Evolutionary conservation across 2,888 invertebrate species (phyloP).

Genomic region (Invenusta paracnida): DNA sequence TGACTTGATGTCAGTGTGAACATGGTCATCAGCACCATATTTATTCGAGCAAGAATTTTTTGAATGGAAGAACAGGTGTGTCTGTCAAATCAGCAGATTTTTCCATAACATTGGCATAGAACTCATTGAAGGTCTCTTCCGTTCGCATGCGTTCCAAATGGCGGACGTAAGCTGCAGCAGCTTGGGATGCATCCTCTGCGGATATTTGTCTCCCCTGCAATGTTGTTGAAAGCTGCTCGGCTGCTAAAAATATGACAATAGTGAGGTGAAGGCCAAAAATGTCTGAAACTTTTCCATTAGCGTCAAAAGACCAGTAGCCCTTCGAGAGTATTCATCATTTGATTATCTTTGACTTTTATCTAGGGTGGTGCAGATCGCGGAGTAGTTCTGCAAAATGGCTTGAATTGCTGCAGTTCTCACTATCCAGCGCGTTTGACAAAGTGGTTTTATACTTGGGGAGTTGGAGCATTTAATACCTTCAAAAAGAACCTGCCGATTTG

Average conservation of each 20-base stretch:
- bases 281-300: slow-evolving; percentile 12
- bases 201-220: slow-evolving; percentile 10
- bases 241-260: neutral
- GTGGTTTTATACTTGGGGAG: slow-evolving; percentile 22
- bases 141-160: slow-evolving; percentile 3
- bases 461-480: slow-evolving; percentile 13
- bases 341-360: neutral
- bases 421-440: neutral
- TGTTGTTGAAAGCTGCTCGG: slow-evolving; percentile 1
- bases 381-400: slow-evolving; percentile 26
- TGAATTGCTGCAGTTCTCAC: slow-evolving; percentile 29
- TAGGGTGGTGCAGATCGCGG: neutral
- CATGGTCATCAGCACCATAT: slow-evolving; percentile 7
- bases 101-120: slow-evolving; percentile 8
- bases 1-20: slow-evolving; percentile 14
- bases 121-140: slow-evolving; percentile 19
- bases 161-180: slow-evolving; percentile 5
- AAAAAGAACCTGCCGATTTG: slow-evolving; percentile 16
- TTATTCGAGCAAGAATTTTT: slow-evolving; percentile 17
- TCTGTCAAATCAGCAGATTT: slow-evolving; percentile 13
- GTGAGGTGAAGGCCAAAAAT: neutral
- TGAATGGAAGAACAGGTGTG: neutral
- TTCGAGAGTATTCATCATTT: slow-evolving; percentile 17
- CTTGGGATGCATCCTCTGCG: neutral
- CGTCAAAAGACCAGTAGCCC: neutral